Evolutionary conservation across 2,888 invertebrate genomes (phyloP).

Genomic region (Amitus sp.): DNA sequence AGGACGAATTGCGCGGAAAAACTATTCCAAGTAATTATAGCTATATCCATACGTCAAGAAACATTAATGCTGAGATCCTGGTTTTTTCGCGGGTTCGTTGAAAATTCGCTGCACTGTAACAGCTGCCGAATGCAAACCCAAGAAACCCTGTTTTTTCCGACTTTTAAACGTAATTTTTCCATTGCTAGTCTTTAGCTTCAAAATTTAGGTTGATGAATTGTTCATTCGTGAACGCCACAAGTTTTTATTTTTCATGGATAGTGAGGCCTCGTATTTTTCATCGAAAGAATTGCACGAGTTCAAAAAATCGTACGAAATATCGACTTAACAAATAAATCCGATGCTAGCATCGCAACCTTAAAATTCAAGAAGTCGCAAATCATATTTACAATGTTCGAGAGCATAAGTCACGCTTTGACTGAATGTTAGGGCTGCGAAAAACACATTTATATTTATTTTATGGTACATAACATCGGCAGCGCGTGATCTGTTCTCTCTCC

Average conservation of each 20-base stretch:
- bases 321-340: conserved; percentile 35
- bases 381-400: conserved; percentile 22
- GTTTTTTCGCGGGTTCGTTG: background rate
- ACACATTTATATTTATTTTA: conserved; percentile 37
- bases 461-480: too few species aligned
- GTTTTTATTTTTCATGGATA: conserved; percentile 29
- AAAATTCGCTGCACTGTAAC: background rate
- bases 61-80: conserved; percentile 4
- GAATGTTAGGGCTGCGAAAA: conserved; percentile 41
- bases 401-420: conserved; percentile 45
- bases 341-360: conserved; percentile 35
- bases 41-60: conserved; percentile 17
- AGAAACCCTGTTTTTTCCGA: background rate
- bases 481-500: too few species aligned
- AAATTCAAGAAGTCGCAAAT: conserved; percentile 20
- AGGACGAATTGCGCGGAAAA: conserved; percentile 11
- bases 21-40: conserved; percentile 18
- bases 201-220: background rate
- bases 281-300: conserved; percentile 39
- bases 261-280: conserved; percentile 41
- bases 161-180: background rate
- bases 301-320: conserved; percentile 41
- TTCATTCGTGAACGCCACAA: conserved; percentile 10
- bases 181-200: background rate
- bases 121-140: background rate